These are phyloP conservation scores for Nycticryphes semicollaris DNA, from an alignment of 2,113 vertebrate species.

Conservation along the genomic window DNA sequence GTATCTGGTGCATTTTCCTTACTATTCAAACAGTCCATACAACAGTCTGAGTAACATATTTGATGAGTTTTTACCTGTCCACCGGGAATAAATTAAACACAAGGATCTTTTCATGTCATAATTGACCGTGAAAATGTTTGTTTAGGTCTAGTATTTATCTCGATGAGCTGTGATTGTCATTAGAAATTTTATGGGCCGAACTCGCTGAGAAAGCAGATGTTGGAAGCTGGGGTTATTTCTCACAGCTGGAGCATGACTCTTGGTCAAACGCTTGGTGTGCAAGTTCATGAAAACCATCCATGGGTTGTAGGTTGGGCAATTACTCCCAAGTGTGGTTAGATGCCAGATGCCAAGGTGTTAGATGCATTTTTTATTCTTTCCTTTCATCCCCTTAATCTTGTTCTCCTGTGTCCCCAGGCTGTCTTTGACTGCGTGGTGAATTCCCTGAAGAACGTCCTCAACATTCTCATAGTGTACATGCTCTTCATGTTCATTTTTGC, in stretches of 20 bases:
- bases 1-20: not conserved
- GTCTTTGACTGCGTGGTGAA: conserved; percentile 99
- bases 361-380: not conserved
- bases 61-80: not conserved
- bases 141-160: not conserved
- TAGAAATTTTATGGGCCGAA: not conserved
- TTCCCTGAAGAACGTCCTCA: conserved; percentile 95
- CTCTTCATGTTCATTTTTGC: conserved; percentile 99
- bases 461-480: conserved; percentile 96
- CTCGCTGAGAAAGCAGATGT: not conserved
- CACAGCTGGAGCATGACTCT: not conserved
- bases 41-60: not conserved
- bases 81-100: not conserved
- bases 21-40: not conserved
- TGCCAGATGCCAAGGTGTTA: not conserved
- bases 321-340: no score
- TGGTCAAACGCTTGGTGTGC: not conserved
- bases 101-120: not conserved
- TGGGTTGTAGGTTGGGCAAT: not conserved
- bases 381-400: not conserved
- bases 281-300: not conserved
- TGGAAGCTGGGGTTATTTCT: not conserved
- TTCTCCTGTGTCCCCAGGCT: conserved; percentile 74
- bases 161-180: not conserved
- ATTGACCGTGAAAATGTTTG: not conserved